These are phyloP conservation scores for Pocillopora grandis DNA, from an alignment of 92 coral and sea anemone genomes.

Conservation along the genomic window DNA sequence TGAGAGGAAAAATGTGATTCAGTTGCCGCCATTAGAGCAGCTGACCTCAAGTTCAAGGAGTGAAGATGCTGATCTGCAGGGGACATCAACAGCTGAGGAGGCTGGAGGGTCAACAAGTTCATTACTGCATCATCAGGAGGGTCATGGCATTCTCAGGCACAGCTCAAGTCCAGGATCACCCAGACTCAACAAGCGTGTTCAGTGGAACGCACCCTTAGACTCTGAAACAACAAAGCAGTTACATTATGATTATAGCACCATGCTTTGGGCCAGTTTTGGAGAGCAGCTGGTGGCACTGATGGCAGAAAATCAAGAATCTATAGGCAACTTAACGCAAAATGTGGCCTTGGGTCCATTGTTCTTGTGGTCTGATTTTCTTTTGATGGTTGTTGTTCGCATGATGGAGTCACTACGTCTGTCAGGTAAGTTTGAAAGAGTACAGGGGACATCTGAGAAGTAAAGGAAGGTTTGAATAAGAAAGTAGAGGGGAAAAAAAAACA, in stretches of 20 bases:
- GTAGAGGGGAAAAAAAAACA: no score
- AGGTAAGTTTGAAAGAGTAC: constrained; percentile 46
- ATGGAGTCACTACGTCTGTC: constrained; percentile 65
- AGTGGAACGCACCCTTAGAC: constrained; percentile 75
- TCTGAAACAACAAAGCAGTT: constrained; percentile 61
- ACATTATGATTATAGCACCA: constrained; percentile 63
- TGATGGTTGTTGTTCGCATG: constrained; percentile 39
- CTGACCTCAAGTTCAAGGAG: neutral
- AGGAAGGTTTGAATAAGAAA: no score
- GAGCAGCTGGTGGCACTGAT: constrained; percentile 54
- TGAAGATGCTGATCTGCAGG: neutral
- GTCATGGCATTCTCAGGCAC: constrained; percentile 80
- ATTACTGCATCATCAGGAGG: constrained; percentile 31
- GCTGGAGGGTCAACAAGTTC: neutral
- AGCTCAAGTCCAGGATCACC: constrained; percentile 58
- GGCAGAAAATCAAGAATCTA: constrained; percentile 27
- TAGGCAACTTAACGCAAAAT: neutral
- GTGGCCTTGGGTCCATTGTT: constrained; percentile 48
- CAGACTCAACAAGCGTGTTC: constrained; percentile 75
- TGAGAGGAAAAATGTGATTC: constrained; percentile 18
- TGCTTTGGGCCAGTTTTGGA: constrained; percentile 77
- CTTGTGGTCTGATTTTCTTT: constrained; percentile 60
- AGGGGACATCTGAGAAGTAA: no score
- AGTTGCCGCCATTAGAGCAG: constrained; percentile 21
- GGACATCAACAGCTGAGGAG: neutral